These are phyloP conservation scores for Tiliacea citrago DNA, from an alignment of 2,888 invertebrate genomes.

Conservation along the genomic window DNA sequence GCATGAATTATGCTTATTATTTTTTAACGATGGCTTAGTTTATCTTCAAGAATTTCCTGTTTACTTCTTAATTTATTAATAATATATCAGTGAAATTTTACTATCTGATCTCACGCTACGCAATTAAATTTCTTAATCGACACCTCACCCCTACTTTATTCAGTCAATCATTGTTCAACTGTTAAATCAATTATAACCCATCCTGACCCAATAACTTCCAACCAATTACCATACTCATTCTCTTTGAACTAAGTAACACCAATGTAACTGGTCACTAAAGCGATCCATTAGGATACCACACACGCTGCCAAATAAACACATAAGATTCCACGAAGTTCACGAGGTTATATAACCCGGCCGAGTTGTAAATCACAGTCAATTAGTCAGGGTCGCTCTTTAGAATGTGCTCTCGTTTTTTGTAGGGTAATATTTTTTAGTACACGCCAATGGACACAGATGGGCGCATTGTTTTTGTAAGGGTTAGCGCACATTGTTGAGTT, in stretches of 20 bases:
- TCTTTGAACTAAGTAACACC: conserved; percentile 44
- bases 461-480: conserved; percentile 63
- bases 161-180: conserved; percentile 43
- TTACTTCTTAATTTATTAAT: background rate
- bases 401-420: conserved; percentile 56
- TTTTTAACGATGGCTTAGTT: conserved; percentile 8
- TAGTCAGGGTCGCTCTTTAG: conserved; percentile 66
- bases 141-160: conserved; percentile 7
- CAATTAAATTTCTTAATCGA: conserved; percentile 26
- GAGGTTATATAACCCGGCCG: conserved; percentile 77
- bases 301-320: conserved; percentile 70
- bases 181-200: conserved; percentile 36
- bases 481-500: conserved; percentile 29
- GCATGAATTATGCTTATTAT: conserved; percentile 25
- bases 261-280: conserved; percentile 52
- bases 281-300: conserved; percentile 68
- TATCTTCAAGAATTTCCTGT: conserved; percentile 7
- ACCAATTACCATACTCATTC: conserved; percentile 22
- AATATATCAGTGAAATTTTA: background rate
- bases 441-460: conserved; percentile 63
- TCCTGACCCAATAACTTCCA: conserved; percentile 31
- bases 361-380: conserved; percentile 86
- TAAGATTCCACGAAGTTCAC: conserved; percentile 69
- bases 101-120: background rate
- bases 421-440: conserved; percentile 65